Evolutionary conservation across 2,888 invertebrate species (phyloP).

Genomic region (Phalera bucephala): DNA sequence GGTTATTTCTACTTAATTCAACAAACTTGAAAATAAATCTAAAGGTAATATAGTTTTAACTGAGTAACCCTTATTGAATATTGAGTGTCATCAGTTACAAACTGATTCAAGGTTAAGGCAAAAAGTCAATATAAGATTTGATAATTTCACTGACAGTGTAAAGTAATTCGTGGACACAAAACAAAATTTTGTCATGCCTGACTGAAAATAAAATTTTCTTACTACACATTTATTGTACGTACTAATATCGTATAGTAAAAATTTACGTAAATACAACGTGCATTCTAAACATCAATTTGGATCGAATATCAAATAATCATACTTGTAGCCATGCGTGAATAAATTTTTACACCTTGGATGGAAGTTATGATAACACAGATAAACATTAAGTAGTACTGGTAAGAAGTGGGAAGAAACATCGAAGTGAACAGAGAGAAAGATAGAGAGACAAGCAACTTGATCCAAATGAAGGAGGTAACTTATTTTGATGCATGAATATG

Average conservation of each 20-base stretch:
- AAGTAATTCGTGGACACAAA: conserved; percentile 43
- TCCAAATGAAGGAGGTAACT: conserved; percentile 51
- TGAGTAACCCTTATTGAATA: conserved; percentile 2
- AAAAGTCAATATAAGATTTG: conserved; percentile 10
- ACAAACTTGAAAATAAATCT: conserved; percentile 21
- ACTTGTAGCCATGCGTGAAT: conserved; percentile 76
- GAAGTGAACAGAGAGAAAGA: conserved; percentile 49
- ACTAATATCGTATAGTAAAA: conserved; percentile 60
- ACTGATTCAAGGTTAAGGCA: conserved; percentile 6
- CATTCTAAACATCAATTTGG: conserved; percentile 77
- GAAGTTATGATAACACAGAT: conserved; percentile 59
- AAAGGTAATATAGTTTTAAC: conserved; percentile 1
- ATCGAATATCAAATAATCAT: conserved; percentile 59
- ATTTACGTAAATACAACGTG: conserved; percentile 72
- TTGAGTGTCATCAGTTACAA: conserved; percentile 20
- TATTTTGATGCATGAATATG: conserved; percentile 63
- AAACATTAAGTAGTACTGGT: conserved; percentile 56
- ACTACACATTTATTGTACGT: conserved; percentile 63
- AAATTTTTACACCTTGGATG: conserved; percentile 53
- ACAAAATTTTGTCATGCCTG: conserved; percentile 67
- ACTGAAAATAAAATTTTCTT: conserved; percentile 57
- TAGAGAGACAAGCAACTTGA: conserved; percentile 54
- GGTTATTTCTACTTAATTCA: conserved; percentile 42
- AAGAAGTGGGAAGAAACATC: conserved; percentile 59
- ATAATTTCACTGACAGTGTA: conserved; percentile 15